Conservation (phyloP, 2,888 invertebrate genomes). For the Autographa gamma region DNA sequence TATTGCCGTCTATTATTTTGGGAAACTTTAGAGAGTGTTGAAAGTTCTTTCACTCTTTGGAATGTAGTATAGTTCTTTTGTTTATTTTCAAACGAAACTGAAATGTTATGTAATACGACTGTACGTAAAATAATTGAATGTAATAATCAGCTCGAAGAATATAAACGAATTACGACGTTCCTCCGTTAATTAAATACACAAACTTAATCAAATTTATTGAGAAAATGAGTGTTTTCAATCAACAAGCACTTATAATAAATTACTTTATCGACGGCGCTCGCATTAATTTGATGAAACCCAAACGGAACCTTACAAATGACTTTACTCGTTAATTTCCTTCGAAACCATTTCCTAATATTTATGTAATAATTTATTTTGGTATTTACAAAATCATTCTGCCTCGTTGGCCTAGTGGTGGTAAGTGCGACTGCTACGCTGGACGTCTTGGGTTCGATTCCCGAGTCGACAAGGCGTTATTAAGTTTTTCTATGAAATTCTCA, state of each 20-base stretch:
- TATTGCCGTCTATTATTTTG: background rate
- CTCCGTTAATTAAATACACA: constrained; percentile 33
- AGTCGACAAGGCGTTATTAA: no score
- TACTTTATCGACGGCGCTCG: constrained; percentile 60
- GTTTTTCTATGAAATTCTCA: no score
- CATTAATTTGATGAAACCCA: constrained; percentile 72
- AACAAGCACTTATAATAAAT: constrained; percentile 61
- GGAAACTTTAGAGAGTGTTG: background rate
- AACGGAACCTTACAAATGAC: constrained; percentile 67
- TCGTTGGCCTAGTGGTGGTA: no score
- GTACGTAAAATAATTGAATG: background rate
- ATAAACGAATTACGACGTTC: background rate
- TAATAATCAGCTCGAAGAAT: background rate
- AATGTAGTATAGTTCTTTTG: background rate
- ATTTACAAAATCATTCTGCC: no score
- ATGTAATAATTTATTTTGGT: constrained; percentile 31
- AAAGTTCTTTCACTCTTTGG: background rate
- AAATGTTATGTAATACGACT: background rate
- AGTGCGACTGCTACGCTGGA: no score
- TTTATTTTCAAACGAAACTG: background rate
- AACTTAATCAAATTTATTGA: constrained; percentile 40
- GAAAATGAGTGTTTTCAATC: constrained; percentile 55
- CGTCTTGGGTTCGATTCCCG: no score
- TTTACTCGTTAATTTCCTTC: constrained; percentile 69
- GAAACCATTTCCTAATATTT: constrained; percentile 36